Conservation (phyloP, 2,888 invertebrate genomes). For the Eupithecia dodoneata region DNA sequence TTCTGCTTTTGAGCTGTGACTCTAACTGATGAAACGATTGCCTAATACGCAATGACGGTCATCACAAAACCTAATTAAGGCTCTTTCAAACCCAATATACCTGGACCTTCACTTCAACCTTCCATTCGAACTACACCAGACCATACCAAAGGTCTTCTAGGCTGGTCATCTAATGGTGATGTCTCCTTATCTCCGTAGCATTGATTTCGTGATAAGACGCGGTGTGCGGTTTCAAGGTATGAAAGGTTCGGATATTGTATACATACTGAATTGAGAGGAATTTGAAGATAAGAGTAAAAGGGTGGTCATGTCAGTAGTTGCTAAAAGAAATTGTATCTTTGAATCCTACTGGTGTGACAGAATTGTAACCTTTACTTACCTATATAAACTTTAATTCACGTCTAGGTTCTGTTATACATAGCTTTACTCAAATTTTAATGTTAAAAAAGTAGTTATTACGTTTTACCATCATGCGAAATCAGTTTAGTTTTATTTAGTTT, state of each 20-base stretch:
- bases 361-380: background rate
- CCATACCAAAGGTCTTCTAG: constrained; percentile 44
- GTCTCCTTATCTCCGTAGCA: constrained; percentile 74
- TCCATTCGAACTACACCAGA: constrained; percentile 8
- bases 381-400: too few species aligned
- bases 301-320: background rate
- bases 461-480: background rate
- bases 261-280: constrained; percentile 36
- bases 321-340: background rate
- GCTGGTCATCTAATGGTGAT: constrained; percentile 57
- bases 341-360: background rate
- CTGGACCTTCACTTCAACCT: constrained; percentile 42
- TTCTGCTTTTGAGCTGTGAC: constrained; percentile 40
- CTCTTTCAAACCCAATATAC: constrained; percentile 58
- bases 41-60: constrained; percentile 80
- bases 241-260: constrained; percentile 50
- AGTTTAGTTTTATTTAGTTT: too few species aligned
- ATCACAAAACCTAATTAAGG: constrained; percentile 81
- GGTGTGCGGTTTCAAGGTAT: constrained; percentile 76
- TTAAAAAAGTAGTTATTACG: background rate
- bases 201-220: constrained; percentile 77
- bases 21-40: constrained; percentile 78
- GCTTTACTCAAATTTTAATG: background rate
- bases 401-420: too few species aligned
- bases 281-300: constrained; percentile 23